phyloP scores from a whole-genome alignment of 2,888 invertebrate species.

The Digitonthophagus gazella region DNA sequence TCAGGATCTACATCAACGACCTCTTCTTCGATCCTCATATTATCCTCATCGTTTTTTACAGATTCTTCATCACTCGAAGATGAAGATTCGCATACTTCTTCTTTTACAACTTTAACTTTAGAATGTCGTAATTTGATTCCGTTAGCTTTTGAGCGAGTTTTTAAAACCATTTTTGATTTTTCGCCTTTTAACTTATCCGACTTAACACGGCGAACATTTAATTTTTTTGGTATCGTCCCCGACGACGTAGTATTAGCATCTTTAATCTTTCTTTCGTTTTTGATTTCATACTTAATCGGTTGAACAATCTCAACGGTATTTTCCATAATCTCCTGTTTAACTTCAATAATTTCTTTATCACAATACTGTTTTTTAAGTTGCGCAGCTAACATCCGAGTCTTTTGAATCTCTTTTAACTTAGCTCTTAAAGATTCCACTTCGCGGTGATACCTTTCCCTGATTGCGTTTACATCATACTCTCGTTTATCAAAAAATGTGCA shows the following conservation, averaged over 20 bases:
- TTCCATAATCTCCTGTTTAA: constrained; percentile 24
- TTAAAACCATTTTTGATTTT: constrained; percentile 28
- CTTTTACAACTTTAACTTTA: constrained; percentile 26
- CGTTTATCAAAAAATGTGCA: constrained; percentile 46
- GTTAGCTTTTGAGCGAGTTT: constrained; percentile 32
- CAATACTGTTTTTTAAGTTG: not conserved
- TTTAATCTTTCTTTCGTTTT: not conserved
- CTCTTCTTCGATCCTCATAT: not conserved
- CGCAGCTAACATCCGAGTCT: constrained; percentile 21
- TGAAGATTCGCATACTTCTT: constrained; percentile 2
- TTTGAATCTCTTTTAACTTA: constrained; percentile 42
- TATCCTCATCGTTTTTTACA: constrained; percentile 5
- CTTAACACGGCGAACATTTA: not conserved
- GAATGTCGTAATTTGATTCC: constrained; percentile 31
- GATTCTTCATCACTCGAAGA: constrained; percentile 17
- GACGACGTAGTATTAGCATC: constrained; percentile 3
- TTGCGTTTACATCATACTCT: constrained; percentile 36
- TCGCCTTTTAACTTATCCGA: constrained; percentile 5
- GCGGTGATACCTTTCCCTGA: constrained; percentile 41
- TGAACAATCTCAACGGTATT: constrained; percentile 30
- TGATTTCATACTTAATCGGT: constrained; percentile 19
- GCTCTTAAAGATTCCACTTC: constrained; percentile 45
- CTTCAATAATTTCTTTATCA: constrained; percentile 23
- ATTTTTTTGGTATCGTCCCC: constrained; percentile 20
- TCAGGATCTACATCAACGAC: not conserved